phyloP scores from a whole-genome alignment of 1,140 invertebrate species.

The Pomacea maculata region DNA sequence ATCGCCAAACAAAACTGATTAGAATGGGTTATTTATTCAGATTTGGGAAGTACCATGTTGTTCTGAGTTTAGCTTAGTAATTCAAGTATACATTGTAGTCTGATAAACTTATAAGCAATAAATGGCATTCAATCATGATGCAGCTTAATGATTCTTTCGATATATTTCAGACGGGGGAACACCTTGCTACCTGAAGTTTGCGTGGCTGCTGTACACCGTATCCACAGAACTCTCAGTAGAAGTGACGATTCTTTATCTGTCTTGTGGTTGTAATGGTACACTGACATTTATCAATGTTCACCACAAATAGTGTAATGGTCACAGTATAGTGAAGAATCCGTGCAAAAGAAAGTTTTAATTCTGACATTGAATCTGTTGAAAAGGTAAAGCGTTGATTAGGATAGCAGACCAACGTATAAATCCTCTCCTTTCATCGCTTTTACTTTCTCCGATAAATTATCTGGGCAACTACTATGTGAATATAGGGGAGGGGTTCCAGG shows the following conservation, averaged over 20 bases:
- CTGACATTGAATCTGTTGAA: too few species aligned
- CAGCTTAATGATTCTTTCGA: background rate
- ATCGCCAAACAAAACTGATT: background rate
- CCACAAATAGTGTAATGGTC: background rate
- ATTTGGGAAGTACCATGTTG: background rate
- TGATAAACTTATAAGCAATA: background rate
- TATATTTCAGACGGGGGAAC: background rate
- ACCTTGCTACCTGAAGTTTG: background rate
- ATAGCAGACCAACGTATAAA: too few species aligned
- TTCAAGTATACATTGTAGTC: background rate
- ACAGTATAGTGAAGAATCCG: background rate
- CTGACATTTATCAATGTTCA: background rate
- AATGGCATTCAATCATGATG: background rate
- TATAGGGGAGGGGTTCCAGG: background rate
- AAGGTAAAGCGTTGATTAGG: too few species aligned
- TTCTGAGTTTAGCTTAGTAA: background rate
- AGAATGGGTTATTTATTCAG: background rate
- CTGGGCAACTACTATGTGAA: too few species aligned
- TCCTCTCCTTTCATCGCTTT: too few species aligned
- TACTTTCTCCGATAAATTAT: too few species aligned
- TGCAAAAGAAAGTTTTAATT: background rate
- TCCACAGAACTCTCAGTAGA: background rate
- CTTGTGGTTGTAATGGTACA: background rate
- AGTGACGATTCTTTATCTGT: background rate
- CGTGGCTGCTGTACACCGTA: background rate